Evolutionary conservation across 1,140 invertebrate genomes (phyloP).

Genomic region (Drosophila eugracilis): DNA sequence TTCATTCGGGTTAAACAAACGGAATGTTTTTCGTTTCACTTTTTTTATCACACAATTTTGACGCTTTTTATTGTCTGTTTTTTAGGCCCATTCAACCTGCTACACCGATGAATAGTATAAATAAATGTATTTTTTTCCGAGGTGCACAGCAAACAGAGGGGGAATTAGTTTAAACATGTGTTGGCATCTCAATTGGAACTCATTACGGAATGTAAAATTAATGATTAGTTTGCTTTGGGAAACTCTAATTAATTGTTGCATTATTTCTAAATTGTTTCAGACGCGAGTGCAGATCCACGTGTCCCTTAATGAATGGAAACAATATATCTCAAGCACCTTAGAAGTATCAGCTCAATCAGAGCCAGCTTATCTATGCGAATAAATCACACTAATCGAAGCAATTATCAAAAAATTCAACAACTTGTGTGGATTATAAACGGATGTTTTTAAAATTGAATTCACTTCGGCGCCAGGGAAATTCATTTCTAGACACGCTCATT

Average conservation of each 20-base stretch:
- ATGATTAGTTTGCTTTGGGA: slow-evolving; percentile 43
- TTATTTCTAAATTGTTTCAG: slow-evolving; percentile 43
- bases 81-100: slow-evolving; percentile 3
- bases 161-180: slow-evolving; percentile 16
- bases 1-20: slow-evolving; percentile 42
- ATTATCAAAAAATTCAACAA: slow-evolving; percentile 40
- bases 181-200: slow-evolving; percentile 29
- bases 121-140: slow-evolving; percentile 1
- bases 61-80: slow-evolving; percentile 19
- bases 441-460: not conserved
- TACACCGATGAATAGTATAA: not conserved
- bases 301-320: slow-evolving; percentile 32
- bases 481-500: not conserved
- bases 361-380: slow-evolving; percentile 25
- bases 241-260: slow-evolving; percentile 55
- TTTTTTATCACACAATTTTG: slow-evolving; percentile 24
- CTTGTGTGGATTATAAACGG: not conserved
- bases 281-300: slow-evolving; percentile 19
- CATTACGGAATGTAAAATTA: slow-evolving; percentile 34
- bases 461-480: not conserved
- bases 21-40: slow-evolving; percentile 22
- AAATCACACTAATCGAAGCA: slow-evolving; percentile 33
- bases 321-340: slow-evolving; percentile 28
- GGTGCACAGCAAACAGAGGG: slow-evolving; percentile 20
- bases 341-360: slow-evolving; percentile 5